Percentiles rank a stretch among this genome's conserved stretches.
These are phyloP conservation scores for Aphis craccivora DNA, from an alignment of 1,140 invertebrate species.

Conservation along the genomic window DNA sequence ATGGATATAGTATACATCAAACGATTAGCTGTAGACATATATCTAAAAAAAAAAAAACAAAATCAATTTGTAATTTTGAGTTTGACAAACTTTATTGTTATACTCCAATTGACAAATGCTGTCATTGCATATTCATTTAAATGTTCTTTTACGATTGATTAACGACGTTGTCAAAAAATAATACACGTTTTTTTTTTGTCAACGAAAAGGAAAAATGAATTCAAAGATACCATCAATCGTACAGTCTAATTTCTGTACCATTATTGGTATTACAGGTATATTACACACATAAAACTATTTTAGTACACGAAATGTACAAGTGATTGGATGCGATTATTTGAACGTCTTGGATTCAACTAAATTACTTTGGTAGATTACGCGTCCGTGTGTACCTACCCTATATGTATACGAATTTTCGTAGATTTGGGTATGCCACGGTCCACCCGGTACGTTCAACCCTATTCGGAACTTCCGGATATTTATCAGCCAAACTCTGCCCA, in stretches of 20 bases:
- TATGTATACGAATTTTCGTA: not conserved
- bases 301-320: not conserved
- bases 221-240: not conserved
- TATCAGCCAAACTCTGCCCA: conserved; percentile 40
- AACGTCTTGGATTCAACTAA: not conserved
- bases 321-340: conserved; percentile 18
- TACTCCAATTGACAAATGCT: not conserved
- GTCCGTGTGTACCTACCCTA: not conserved
- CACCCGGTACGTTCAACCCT: not conserved
- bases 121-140: not conserved
- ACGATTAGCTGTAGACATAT: not conserved
- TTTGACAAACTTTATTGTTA: not conserved
- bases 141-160: not conserved
- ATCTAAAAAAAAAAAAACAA: not conserved
- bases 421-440: not conserved
- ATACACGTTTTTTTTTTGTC: not conserved
- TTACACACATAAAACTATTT: not conserved
- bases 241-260: not conserved
- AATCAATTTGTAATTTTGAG: not conserved
- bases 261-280: not conserved
- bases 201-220: not conserved
- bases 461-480: conserved; percentile 22
- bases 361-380: conserved; percentile 8
- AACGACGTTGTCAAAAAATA: not conserved
- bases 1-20: not conserved